Evolutionary conservation across 2,797 vertebrate genomes (phyloP).

Genomic region (Notoglanidium macrostoma): DNA sequence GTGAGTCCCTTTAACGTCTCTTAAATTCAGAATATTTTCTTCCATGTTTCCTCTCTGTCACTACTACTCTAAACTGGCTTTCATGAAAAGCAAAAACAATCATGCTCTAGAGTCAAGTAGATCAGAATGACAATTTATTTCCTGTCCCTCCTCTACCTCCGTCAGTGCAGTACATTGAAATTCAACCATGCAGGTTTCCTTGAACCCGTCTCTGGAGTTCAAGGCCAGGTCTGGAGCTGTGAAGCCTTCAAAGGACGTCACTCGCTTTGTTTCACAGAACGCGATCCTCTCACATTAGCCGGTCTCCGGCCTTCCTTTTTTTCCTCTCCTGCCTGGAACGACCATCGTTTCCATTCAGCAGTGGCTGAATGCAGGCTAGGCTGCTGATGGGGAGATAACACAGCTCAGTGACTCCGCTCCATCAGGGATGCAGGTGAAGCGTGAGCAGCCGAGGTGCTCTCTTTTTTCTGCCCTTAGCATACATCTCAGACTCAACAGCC

Average conservation of each 20-base stretch:
- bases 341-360: slow-evolving; percentile 55
- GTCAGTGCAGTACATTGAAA: slow-evolving; percentile 34
- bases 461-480: slow-evolving; percentile 31
- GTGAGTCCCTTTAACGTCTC: not conserved
- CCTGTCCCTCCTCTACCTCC: not conserved
- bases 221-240: slow-evolving; percentile 39
- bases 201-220: slow-evolving; percentile 33
- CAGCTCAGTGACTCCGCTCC: slow-evolving; percentile 58
- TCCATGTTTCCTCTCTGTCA: not conserved
- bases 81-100: not conserved
- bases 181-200: slow-evolving; percentile 24
- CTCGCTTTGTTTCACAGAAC: slow-evolving; percentile 46
- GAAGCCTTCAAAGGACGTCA: slow-evolving; percentile 35
- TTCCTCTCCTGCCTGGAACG: slow-evolving; percentile 36
- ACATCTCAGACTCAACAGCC: slow-evolving; percentile 57
- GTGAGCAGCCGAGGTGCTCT: slow-evolving; percentile 47
- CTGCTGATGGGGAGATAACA: slow-evolving; percentile 58
- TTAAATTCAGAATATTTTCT: not conserved
- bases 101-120: too few species aligned
- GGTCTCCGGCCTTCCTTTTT: slow-evolving; percentile 23
- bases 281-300: slow-evolving; percentile 43
- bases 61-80: not conserved
- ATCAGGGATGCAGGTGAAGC: slow-evolving; percentile 57
- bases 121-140: not conserved
- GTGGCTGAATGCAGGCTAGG: slow-evolving; percentile 45